These are phyloP conservation scores for Toxonevra muliebris DNA, from an alignment of 2,888 invertebrate species.

Conservation along the genomic window DNA sequence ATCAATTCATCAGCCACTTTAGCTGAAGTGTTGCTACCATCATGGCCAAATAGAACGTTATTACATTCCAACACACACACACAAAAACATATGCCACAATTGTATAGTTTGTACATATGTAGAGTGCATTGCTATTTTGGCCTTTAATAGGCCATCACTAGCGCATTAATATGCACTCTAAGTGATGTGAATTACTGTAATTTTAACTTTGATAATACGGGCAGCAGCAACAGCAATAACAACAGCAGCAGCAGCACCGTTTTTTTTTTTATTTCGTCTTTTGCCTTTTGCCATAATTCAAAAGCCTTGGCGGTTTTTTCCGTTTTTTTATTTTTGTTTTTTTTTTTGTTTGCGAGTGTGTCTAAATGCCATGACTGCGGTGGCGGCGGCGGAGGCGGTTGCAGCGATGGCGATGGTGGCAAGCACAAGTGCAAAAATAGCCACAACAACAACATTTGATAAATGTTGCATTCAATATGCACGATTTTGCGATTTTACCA, in stretches of 20 bases:
- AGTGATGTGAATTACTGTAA: conserved; percentile 62
- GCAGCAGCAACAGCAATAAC: conserved; percentile 4
- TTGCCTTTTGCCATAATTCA: conserved; percentile 42
- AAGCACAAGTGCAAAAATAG: conserved; percentile 27
- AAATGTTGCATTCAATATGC: conserved; percentile 44
- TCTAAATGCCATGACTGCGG: conserved; percentile 49
- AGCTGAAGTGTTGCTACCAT: conserved; percentile 15
- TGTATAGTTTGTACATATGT: too few relatives aligned
- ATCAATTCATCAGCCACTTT: conserved; percentile 33
- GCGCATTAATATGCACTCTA: conserved; percentile 60
- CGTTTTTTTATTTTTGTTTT: conserved; percentile 22
- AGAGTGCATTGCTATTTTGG: conserved; percentile 30
- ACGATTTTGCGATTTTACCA: conserved; percentile 39
- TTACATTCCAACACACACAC: not conserved
- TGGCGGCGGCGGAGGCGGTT: conserved; percentile 30
- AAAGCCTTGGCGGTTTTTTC: conserved; percentile 33
- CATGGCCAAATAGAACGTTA: too few relatives aligned
- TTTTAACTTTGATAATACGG: conserved; percentile 52
- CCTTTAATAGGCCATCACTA: conserved; percentile 51
- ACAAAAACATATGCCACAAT: not conserved
- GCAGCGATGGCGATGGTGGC: conserved; percentile 27
- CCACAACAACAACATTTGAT: conserved; percentile 52
- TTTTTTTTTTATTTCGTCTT: not conserved
- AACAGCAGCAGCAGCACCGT: conserved; percentile 27
- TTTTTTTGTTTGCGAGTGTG: conserved; percentile 41